Conservation (phyloP, 2,797 vertebrate species). For the Gorsachius magnificus region DNA sequence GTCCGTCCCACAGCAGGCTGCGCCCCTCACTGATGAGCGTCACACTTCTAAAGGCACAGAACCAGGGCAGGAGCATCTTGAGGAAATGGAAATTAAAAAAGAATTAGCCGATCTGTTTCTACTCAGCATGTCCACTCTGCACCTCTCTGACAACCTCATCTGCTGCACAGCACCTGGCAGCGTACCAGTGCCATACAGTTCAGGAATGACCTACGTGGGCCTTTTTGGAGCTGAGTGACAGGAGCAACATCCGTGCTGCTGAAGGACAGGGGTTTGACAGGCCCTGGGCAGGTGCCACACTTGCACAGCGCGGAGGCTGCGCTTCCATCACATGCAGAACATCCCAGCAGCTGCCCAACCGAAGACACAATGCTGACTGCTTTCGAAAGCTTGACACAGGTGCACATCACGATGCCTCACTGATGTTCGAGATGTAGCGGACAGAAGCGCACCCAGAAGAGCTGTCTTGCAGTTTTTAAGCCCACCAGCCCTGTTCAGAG, state of each 20-base stretch:
- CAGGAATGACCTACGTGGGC: neutral
- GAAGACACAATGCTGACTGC: neutral
- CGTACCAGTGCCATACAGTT: neutral
- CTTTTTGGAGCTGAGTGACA: constrained; percentile 1
- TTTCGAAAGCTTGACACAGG: neutral
- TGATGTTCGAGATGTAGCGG: neutral
- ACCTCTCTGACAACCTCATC: neutral
- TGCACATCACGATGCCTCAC: neutral
- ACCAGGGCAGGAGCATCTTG: neutral
- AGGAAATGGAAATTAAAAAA: neutral
- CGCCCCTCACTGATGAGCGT: accelerated
- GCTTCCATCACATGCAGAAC: accelerated
- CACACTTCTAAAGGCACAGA: neutral
- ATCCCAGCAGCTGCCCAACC: neutral
- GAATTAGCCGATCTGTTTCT: neutral
- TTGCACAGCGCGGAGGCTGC: neutral
- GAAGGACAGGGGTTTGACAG: neutral
- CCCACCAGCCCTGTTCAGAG: neutral
- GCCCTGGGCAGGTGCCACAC: neutral
- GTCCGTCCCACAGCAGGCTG: neutral
- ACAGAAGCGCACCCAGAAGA: neutral
- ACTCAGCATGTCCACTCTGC: neutral
- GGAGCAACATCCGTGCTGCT: neutral
- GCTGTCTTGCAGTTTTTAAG: neutral
- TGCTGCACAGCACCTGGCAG: neutral